Conservation (phyloP, 1,140 invertebrate genomes). For the Aphis craccivora region DNA sequence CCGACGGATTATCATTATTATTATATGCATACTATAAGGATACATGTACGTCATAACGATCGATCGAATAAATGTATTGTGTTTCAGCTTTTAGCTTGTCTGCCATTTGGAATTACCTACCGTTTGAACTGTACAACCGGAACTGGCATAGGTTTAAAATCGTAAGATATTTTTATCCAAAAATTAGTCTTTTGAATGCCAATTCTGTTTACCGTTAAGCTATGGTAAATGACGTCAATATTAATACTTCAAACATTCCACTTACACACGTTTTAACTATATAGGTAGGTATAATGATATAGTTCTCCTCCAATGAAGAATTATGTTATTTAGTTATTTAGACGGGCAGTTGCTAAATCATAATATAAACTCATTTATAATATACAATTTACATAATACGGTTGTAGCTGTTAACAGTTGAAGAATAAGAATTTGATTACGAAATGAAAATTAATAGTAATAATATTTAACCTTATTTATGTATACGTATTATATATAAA, state of each 20-base stretch:
- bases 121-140: background rate
- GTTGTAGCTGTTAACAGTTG: too few species aligned
- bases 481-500: too few species aligned
- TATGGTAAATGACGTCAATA: too few species aligned
- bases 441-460: background rate
- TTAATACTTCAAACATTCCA: too few species aligned
- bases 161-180: background rate
- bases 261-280: too few species aligned
- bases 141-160: too few species aligned
- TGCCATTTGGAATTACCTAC: background rate
- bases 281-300: background rate
- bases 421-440: too few species aligned
- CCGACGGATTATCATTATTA: background rate
- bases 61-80: background rate
- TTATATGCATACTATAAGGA: background rate
- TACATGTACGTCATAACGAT: background rate
- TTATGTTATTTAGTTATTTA: background rate
- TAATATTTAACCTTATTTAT: background rate
- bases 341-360: too few species aligned
- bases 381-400: too few species aligned
- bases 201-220: background rate
- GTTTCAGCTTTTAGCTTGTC: background rate
- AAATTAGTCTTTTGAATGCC: background rate
- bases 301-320: background rate
- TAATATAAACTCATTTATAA: too few species aligned